phyloP scores from a whole-genome alignment of 2,113 vertebrate species.

The Mus pahari region DNA sequence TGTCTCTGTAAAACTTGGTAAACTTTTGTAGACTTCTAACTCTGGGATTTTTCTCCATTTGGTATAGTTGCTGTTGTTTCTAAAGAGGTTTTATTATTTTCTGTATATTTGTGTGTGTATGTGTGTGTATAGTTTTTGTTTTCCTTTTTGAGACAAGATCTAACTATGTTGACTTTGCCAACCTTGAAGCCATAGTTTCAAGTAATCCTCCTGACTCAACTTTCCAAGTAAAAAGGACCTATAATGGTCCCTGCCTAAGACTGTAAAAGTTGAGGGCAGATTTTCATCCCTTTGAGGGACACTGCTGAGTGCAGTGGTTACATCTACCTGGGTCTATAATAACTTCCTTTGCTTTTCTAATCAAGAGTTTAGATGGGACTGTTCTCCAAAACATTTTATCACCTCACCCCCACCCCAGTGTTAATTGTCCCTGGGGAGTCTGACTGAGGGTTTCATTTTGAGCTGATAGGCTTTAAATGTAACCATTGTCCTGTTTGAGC shows the following conservation, averaged over 20 bases:
- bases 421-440: not conserved
- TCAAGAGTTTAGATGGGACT: not conserved
- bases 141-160: not conserved
- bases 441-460: not conserved
- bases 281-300: not conserved
- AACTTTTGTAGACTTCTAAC: not conserved
- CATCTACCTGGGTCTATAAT: no score
- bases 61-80: slow-evolving; percentile 36
- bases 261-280: not conserved
- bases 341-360: not conserved
- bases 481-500: not conserved
- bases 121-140: not conserved
- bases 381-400: not conserved
- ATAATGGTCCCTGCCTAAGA: not conserved
- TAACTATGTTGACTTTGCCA: not conserved
- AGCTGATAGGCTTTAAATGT: not conserved
- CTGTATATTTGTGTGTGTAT: no score
- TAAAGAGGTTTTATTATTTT: slow-evolving; percentile 8
- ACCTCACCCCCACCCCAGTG: not conserved
- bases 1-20: no score
- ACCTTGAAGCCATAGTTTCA: not conserved
- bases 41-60: not conserved
- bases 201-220: not conserved
- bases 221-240: not conserved
- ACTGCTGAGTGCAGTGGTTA: not conserved